These are phyloP conservation scores for Epizoanthus scotinus DNA, from an alignment of 92 coral and sea anemone genomes.

Conservation along the genomic window DNA sequence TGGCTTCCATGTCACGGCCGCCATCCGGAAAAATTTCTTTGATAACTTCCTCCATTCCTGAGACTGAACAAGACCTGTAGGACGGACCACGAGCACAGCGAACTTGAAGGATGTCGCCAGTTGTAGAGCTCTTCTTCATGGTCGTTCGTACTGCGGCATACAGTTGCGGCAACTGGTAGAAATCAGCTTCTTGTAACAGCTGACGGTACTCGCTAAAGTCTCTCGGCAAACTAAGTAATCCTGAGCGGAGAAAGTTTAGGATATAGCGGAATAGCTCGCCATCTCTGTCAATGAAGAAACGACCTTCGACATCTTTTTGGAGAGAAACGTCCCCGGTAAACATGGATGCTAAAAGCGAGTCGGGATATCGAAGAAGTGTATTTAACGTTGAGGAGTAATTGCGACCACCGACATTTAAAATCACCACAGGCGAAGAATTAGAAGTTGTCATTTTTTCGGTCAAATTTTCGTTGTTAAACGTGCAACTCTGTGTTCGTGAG, in stretches of 20 bases:
- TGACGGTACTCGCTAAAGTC: constrained; percentile 33
- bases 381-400: constrained; percentile 67
- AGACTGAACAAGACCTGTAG: constrained; percentile 38
- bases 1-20: constrained; percentile 38
- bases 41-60: constrained; percentile 35
- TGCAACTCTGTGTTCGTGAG: neutral
- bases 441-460: neutral
- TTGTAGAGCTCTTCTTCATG: constrained; percentile 15
- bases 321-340: constrained; percentile 3
- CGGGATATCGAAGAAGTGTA: constrained; percentile 67
- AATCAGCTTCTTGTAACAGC: constrained; percentile 41
- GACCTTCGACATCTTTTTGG: constrained; percentile 5
- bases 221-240: constrained; percentile 17
- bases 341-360: constrained; percentile 42
- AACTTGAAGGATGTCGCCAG: constrained; percentile 37
- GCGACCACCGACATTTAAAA: constrained; percentile 78
- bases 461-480: neutral
- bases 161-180: constrained; percentile 29
- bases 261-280: constrained; percentile 37
- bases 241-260: constrained; percentile 44
- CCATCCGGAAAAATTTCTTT: constrained; percentile 41
- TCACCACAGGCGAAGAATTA: constrained; percentile 47
- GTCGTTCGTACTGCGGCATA: constrained; percentile 26
- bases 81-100: constrained; percentile 45
- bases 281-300: constrained; percentile 44